These are phyloP conservation scores for Riptortus pedestris DNA, from an alignment of 1,140 invertebrate genomes.

Conservation along the genomic window DNA sequence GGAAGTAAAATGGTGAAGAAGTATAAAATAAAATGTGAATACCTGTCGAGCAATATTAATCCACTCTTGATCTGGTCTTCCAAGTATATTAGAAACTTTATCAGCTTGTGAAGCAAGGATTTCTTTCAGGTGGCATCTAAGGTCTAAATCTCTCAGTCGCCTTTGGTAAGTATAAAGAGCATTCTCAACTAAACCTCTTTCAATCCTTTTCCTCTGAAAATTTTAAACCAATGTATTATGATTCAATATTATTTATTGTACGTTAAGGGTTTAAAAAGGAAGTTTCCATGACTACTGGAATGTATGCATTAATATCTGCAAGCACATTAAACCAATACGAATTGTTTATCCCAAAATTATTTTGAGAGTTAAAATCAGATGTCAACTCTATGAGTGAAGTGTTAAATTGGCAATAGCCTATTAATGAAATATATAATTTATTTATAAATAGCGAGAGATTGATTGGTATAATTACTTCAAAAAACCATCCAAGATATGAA, in stretches of 20 bases:
- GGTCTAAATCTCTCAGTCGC: conserved; percentile 30
- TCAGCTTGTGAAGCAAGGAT: conserved; percentile 30
- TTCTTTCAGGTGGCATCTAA: conserved; percentile 30
- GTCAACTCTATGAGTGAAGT: too few relatives aligned
- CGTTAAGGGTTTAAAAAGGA: not conserved
- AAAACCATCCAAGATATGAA: too few relatives aligned
- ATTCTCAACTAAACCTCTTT: conserved; percentile 30
- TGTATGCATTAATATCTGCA: not conserved
- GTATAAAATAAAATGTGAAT: too few relatives aligned
- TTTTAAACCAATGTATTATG: too few relatives aligned
- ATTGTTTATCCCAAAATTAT: too few relatives aligned
- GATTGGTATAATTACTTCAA: too few relatives aligned
- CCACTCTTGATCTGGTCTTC: not conserved
- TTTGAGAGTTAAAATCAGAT: too few relatives aligned
- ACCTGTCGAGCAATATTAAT: conserved; percentile 3
- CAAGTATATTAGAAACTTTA: conserved; percentile 28
- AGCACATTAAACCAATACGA: not conserved
- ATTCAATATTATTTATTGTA: not conserved
- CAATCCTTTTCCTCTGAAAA: conserved; percentile 31
- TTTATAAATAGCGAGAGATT: too few relatives aligned
- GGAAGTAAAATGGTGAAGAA: too few relatives aligned
- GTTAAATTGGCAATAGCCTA: too few relatives aligned
- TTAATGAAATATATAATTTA: too few relatives aligned
- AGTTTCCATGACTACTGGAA: not conserved
- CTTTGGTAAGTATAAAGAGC: conserved; percentile 32